Evolutionary conservation across 92 coral and sea anemone genomes (phyloP).

Genomic region (Ricordea florida): DNA sequence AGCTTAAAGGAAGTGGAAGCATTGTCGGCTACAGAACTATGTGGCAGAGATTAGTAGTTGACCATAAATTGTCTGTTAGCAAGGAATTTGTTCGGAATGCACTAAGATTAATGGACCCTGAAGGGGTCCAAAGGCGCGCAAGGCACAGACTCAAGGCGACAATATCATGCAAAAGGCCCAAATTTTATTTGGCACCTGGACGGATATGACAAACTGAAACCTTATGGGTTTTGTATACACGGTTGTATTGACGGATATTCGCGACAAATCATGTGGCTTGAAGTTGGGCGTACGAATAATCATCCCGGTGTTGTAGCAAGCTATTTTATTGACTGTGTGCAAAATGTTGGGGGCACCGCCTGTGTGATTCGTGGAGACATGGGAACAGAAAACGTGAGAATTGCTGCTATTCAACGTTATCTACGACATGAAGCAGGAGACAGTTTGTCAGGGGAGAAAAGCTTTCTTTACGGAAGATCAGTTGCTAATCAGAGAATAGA

Average conservation of each 20-base stretch:
- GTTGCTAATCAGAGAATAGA: constrained; percentile 66
- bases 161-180: constrained; percentile 61
- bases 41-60: constrained; percentile 54
- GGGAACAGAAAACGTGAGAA: constrained; percentile 53
- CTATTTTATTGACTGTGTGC: constrained; percentile 44
- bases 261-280: constrained; percentile 55
- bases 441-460: constrained; percentile 48
- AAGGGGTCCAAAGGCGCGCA: constrained; percentile 46
- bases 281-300: constrained; percentile 36
- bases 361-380: constrained; percentile 54
- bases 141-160: constrained; percentile 58
- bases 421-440: constrained; percentile 49
- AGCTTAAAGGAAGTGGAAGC: constrained; percentile 54
- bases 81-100: constrained; percentile 53
- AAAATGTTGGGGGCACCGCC: constrained; percentile 47
- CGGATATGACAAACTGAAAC: constrained; percentile 70
- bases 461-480: constrained; percentile 55
- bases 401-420: constrained; percentile 56
- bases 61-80: constrained; percentile 40
- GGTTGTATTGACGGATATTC: constrained; percentile 57
- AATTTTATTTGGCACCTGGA: constrained; percentile 71
- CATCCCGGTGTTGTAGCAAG: constrained; percentile 40
- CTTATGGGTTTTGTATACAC: constrained; percentile 62
- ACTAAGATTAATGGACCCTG: constrained; percentile 38
- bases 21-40: constrained; percentile 45